Conservation (phyloP, 2,888 invertebrate species). For the Plebejus melissa region DNA sequence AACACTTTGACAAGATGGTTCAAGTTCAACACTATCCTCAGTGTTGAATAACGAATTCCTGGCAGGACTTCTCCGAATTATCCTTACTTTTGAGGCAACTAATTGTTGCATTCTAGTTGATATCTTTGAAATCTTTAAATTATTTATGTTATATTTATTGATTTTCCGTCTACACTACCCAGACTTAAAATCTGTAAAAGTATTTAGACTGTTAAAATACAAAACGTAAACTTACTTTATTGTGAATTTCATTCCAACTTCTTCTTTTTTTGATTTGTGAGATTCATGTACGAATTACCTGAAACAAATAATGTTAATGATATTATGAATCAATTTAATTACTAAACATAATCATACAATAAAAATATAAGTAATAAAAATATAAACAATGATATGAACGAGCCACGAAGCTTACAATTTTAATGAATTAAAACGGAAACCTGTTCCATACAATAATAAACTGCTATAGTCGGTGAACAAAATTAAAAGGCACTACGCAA, state of each 20-base stretch:
- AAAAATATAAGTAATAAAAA: slow-evolving; percentile 20
- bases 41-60: too few relatives aligned
- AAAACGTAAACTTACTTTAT: neutral
- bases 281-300: neutral
- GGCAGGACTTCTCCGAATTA: too few relatives aligned
- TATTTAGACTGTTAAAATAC: too few relatives aligned
- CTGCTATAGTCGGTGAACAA: slow-evolving; percentile 30
- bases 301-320: neutral
- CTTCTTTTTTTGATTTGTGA: neutral
- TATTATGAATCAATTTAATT: neutral
- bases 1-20: too few relatives aligned
- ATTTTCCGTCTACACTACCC: too few relatives aligned
- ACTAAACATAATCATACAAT: neutral
- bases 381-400: slow-evolving; percentile 25
- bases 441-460: slow-evolving; percentile 12
- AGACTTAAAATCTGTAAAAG: too few relatives aligned
- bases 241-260: neutral
- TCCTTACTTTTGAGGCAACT: too few relatives aligned
- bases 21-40: too few relatives aligned
- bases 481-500: slow-evolving; percentile 40
- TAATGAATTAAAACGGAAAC: slow-evolving; percentile 26
- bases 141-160: too few relatives aligned
- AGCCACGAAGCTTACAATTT: slow-evolving; percentile 9
- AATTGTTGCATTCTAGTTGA: too few relatives aligned
- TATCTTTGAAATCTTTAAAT: too few relatives aligned